A percentile compares a stretch with the other conserved stretches of the same genome.
Evolutionary conservation across 2,113 vertebrate genomes (phyloP).

Genomic region (Neofelis nebulosa): DNA sequence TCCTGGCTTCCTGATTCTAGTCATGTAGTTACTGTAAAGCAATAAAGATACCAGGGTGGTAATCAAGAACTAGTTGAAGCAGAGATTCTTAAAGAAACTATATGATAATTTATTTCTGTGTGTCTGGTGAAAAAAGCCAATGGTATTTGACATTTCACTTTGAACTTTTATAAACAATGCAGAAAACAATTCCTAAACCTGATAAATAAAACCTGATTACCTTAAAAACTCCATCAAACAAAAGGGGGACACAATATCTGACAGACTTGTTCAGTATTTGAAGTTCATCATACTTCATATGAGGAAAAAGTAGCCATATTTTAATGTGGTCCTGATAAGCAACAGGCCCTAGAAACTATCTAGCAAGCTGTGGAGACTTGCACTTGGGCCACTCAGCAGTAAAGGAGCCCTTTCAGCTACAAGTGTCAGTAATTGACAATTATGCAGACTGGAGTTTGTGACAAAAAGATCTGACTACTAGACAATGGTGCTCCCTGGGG

Average conservation of each 20-base stretch:
- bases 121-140: neutral
- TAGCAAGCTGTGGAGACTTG: neutral
- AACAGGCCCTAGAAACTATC: neutral
- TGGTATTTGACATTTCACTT: neutral
- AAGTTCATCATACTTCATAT: neutral
- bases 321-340: neutral
- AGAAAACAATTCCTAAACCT: neutral
- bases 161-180: neutral
- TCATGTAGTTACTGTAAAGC: neutral
- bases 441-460: neutral
- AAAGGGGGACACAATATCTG: neutral
- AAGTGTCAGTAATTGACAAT: neutral
- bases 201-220: neutral
- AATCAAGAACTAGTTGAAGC: neutral
- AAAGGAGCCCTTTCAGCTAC: neutral
- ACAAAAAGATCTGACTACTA: neutral
- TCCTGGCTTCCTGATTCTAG: neutral
- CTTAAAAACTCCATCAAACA: constrained; percentile 9
- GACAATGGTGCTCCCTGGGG: neutral
- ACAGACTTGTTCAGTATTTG: neutral
- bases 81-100: neutral
- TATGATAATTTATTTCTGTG: neutral
- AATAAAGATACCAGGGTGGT: neutral
- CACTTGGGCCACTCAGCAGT: neutral
- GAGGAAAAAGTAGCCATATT: neutral